A percentile compares a stretch with the other conserved stretches of the same genome.
phyloP scores from a whole-genome alignment of 2,888 invertebrate species.

The Oligia latruncula region DNA sequence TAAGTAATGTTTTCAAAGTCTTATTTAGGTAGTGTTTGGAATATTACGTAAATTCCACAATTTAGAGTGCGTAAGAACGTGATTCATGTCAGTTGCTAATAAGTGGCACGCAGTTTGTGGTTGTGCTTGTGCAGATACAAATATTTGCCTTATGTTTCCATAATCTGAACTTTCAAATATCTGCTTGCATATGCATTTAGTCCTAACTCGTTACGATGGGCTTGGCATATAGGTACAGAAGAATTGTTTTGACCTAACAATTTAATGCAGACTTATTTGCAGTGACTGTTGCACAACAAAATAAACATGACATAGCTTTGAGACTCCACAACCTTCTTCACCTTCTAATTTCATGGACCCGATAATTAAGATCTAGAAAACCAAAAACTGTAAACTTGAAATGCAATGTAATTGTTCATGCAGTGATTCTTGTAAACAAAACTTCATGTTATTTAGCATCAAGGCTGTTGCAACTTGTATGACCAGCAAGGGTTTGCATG shows the following conservation, averaged over 20 bases:
- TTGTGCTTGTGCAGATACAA: constrained; percentile 37
- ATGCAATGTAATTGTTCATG: not conserved
- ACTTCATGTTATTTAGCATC: not conserved
- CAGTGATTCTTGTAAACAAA: not conserved
- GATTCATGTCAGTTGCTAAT: constrained; percentile 29
- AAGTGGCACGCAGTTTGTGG: constrained; percentile 62
- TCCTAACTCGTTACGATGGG: not conserved
- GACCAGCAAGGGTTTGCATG: not conserved
- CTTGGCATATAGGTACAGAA: not conserved
- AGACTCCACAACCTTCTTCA: constrained; percentile 12
- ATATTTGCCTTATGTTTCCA: constrained; percentile 33
- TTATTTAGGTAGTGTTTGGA: not conserved
- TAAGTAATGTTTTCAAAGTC: constrained; percentile 90
- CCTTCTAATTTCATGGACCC: constrained; percentile 10
- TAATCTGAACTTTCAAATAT: constrained; percentile 17
- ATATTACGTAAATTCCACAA: constrained; percentile 14
- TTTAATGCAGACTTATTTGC: not conserved
- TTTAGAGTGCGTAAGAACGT: not conserved
- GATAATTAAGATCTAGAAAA: not conserved
- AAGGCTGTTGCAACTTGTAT: constrained; percentile 11
- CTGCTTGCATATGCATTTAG: not conserved
- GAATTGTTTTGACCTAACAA: not conserved
- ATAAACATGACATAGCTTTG: constrained; percentile 3
- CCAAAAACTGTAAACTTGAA: not conserved
- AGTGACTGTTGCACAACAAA: constrained; percentile 56